Base-by-base conservation (phyloP, 1,140 invertebrate species). In the Bombus impatiens region DNA sequence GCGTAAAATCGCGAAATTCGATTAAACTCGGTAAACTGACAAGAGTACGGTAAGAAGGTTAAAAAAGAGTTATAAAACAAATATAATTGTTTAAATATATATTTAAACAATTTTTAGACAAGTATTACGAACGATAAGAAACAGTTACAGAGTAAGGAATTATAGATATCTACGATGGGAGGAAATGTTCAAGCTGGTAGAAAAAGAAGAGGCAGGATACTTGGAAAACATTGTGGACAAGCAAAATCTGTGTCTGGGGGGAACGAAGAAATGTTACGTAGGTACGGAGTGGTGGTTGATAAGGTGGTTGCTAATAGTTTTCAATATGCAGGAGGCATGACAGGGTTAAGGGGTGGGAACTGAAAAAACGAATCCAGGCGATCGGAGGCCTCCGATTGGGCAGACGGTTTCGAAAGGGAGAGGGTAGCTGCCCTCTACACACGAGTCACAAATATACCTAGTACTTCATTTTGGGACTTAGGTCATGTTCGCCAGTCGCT, bases 361-460 rank as follows among this genome's bases (percentile, higher is more conserved):
- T 62, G 18, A 13, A 78, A 88, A 88, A 84, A 47, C 77, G 59
- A 84, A 84, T 37, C 42, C 42, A 18, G 18, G 42, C 18, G 15
- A 65, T 6, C 8, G 1, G 47, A 53, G 2, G 28, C 37, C 10
- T 62, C 22, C 59, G 83, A 88, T 89, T 89, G 88, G 87, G 25
- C 53, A n/a, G 18, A 1, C 25, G 4, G 18, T 1, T 18, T 3
- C 0, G 32, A 72, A 75, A 75, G 86, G 87, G 87, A 84, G 88
- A 91, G 91, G 84, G 88, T 89, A 87, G 84, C 68, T 86, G 77
- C 90, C 90, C 87, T 84, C 81, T 87, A 65, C 42, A 68, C 68
- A 85, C 82, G 57, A 78, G 68, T 78, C 72, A 87, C 70, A 85
- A 90, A 90, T 89, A 83, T 8, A 86, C 70, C 70, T 68, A 68